These are phyloP conservation scores for Bombus superbus DNA, from an alignment of 1,140 invertebrate species.

Conservation along the genomic window DNA sequence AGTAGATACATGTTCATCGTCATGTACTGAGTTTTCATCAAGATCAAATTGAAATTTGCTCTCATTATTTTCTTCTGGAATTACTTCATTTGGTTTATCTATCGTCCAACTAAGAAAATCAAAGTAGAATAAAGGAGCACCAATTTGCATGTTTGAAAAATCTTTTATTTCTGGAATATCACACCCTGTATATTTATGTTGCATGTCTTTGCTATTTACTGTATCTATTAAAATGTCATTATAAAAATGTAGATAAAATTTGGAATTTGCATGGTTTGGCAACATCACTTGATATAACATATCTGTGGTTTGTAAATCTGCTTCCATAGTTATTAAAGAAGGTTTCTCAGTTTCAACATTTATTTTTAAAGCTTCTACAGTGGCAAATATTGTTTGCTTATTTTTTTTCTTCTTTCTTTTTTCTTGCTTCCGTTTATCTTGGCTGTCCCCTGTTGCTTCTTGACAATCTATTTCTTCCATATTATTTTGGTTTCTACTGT, in stretches of 20 bases:
- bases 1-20: conserved; percentile 47
- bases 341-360: conserved; percentile 76
- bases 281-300: conserved; percentile 73
- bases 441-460: conserved; percentile 40
- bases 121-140: conserved; percentile 66
- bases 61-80: conserved; percentile 21
- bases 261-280: conserved; percentile 70
- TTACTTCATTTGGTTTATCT: conserved; percentile 65
- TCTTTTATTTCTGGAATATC: conserved; percentile 40
- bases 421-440: conserved; percentile 63
- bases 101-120: conserved; percentile 71
- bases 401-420: conserved; percentile 75
- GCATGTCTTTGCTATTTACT: conserved; percentile 2
- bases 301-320: conserved; percentile 76
- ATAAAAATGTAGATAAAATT: conserved; percentile 64
- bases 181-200: background rate
- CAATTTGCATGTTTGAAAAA: conserved; percentile 56
- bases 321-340: conserved; percentile 65
- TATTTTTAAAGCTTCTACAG: conserved; percentile 79
- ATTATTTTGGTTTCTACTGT: conserved; percentile 76
- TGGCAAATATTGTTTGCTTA: conserved; percentile 71
- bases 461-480: conserved; percentile 55
- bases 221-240: conserved; percentile 69
- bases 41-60: conserved; percentile 76
- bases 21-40: conserved; percentile 71